Evolutionary conservation across 2,888 invertebrate species (phyloP).

Genomic region (Anodontia alba): DNA sequence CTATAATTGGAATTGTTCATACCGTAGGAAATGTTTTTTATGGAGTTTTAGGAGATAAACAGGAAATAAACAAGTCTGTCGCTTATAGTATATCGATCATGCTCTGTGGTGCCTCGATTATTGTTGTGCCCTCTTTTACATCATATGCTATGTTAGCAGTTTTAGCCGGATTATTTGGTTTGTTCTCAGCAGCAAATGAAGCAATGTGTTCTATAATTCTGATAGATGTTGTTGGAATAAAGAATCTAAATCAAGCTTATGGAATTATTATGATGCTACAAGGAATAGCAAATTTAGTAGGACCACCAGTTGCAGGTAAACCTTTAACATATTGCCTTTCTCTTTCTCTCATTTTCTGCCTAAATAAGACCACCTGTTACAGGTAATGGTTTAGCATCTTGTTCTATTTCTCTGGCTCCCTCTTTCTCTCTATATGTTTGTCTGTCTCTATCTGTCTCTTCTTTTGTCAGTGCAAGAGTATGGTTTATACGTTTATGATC

Average conservation of each 20-base stretch:
- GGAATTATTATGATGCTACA: conserved; percentile 94
- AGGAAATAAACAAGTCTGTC: conserved; percentile 91
- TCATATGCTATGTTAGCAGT: conserved; percentile 63
- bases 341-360: background rate
- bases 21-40: conserved; percentile 90
- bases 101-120: conserved; percentile 83
- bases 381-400: no score
- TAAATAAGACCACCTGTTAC: no score
- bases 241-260: conserved; percentile 95
- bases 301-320: conserved; percentile 94
- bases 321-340: background rate
- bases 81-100: conserved; percentile 92
- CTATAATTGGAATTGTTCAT: conserved; percentile 91
- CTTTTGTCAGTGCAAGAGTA: no score
- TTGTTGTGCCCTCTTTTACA: conserved; percentile 69
- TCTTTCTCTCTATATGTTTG: no score
- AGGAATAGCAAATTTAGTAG: conserved; percentile 94
- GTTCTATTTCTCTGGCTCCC: no score
- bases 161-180: conserved; percentile 88
- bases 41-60: conserved; percentile 95
- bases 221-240: conserved; percentile 94
- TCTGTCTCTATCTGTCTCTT: no score
- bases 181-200: conserved; percentile 96
- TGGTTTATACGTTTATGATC: no score
- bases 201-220: conserved; percentile 93